Evolutionary conservation across 2,888 invertebrate species (phyloP).

Genomic region (Aleiodes alternator): DNA sequence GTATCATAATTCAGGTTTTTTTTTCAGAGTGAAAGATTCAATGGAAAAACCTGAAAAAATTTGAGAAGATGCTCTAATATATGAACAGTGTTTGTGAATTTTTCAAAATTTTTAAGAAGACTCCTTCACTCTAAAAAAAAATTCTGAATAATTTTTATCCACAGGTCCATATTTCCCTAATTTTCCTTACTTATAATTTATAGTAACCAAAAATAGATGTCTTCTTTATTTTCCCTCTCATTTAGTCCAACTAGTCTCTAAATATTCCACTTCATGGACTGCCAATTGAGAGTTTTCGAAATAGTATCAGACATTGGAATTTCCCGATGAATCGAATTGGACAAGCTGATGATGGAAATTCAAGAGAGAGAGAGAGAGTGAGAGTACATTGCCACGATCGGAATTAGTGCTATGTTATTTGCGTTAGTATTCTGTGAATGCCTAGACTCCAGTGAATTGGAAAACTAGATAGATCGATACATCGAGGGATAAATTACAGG

Average conservation of each 20-base stretch:
- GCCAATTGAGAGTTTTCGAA: background rate
- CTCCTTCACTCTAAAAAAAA: no score
- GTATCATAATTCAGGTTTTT: no score
- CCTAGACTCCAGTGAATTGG: conserved; percentile 21
- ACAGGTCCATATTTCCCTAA: no score
- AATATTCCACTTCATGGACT: background rate
- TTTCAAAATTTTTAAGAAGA: no score
- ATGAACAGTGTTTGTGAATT: no score
- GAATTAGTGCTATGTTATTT: conserved; percentile 28
- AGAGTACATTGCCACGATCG: conserved; percentile 7
- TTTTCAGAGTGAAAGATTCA: no score
- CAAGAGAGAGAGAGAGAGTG: background rate
- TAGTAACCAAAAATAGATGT: no score
- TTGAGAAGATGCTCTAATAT: no score
- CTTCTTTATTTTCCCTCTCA: background rate
- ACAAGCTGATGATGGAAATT: conserved; percentile 24
- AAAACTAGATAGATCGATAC: conserved; percentile 18
- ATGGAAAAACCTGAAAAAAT: no score
- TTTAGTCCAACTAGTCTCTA: no score
- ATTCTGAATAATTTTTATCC: no score
- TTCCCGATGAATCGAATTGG: background rate
- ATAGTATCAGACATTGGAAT: conserved; percentile 29
- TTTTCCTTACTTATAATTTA: no score
- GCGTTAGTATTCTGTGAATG: conserved; percentile 20
- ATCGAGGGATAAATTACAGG: conserved; percentile 2